Conservation (phyloP, 92 coral and sea anemone genomes). For the Zoanthus sociatus region DNA sequence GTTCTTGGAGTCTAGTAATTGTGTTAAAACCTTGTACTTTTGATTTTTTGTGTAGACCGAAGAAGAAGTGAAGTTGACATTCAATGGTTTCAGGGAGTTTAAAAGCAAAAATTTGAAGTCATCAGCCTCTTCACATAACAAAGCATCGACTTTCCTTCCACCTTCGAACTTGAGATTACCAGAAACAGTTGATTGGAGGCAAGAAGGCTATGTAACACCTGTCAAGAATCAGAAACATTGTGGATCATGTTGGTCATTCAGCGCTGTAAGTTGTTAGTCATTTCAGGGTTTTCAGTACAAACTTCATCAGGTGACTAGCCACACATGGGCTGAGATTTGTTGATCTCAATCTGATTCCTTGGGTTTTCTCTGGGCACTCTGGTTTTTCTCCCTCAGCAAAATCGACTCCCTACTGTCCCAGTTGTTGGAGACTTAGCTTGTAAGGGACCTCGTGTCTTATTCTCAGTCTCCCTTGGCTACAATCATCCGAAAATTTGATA, state of each 20-base stretch:
- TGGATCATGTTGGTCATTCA: slow-evolving; percentile 97
- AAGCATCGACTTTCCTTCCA: slow-evolving; percentile 76
- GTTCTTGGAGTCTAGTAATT: too few relatives aligned
- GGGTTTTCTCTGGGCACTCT: too few relatives aligned
- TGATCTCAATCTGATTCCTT: too few relatives aligned
- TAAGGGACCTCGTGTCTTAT: too few relatives aligned
- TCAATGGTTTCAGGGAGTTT: slow-evolving; percentile 72
- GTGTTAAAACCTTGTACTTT: background rate
- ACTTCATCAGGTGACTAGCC: background rate
- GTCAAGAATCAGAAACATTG: slow-evolving; percentile 93
- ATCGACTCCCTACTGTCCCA: too few relatives aligned
- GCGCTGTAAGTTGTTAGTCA: slow-evolving; percentile 73
- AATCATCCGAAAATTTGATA: too few relatives aligned
- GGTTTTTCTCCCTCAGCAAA: too few relatives aligned
- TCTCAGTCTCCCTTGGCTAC: too few relatives aligned
- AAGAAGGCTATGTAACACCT: slow-evolving; percentile 92
- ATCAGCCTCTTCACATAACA: slow-evolving; percentile 7
- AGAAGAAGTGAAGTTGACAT: slow-evolving; percentile 67
- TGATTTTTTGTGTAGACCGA: slow-evolving; percentile 60
- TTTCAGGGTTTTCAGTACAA: too few relatives aligned
- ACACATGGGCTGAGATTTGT: too few relatives aligned
- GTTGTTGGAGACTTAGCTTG: too few relatives aligned
- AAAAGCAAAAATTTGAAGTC: slow-evolving; percentile 40
- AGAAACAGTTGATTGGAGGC: slow-evolving; percentile 83
- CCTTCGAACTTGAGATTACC: slow-evolving; percentile 78